Conservation (phyloP, 2,113 vertebrate species). For the Hyaena hyaena region DNA sequence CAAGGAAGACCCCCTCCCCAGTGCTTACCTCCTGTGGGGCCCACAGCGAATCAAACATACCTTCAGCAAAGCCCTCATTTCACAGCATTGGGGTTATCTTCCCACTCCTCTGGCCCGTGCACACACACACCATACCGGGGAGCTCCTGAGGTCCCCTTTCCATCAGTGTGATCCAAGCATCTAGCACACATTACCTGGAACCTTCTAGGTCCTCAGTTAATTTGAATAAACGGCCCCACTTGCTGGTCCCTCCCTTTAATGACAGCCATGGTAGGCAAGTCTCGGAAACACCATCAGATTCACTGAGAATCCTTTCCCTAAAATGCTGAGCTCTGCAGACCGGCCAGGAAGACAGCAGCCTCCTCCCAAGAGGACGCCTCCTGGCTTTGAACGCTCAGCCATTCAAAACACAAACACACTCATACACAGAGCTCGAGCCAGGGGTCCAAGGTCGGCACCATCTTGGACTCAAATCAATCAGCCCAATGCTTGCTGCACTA, state of each 20-base stretch:
- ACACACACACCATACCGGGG: background rate
- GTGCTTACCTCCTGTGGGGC: background rate
- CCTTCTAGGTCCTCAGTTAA: background rate
- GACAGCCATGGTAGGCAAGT: background rate
- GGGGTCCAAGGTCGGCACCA: conserved; percentile 79
- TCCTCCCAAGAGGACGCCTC: conserved; percentile 71
- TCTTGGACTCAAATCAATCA: conserved; percentile 86
- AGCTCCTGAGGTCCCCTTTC: background rate
- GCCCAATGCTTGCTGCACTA: conserved; percentile 80
- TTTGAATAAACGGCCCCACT: background rate
- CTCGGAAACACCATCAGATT: background rate
- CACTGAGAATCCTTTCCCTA: background rate
- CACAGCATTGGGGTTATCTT: background rate
- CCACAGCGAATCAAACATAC: background rate
- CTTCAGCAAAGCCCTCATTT: background rate
- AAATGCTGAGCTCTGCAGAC: conserved; percentile 73
- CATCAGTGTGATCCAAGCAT: background rate
- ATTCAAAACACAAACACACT: conserved; percentile 65
- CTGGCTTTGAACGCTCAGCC: conserved; percentile 85
- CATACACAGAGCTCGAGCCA: conserved; percentile 4
- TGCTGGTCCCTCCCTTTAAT: background rate
- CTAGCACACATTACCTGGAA: background rate
- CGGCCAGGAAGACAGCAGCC: conserved; percentile 67
- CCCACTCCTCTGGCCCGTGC: background rate
- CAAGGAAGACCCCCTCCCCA: background rate